Conservation (phyloP, 2,888 invertebrate species). For the Cephus nigrinus region DNA sequence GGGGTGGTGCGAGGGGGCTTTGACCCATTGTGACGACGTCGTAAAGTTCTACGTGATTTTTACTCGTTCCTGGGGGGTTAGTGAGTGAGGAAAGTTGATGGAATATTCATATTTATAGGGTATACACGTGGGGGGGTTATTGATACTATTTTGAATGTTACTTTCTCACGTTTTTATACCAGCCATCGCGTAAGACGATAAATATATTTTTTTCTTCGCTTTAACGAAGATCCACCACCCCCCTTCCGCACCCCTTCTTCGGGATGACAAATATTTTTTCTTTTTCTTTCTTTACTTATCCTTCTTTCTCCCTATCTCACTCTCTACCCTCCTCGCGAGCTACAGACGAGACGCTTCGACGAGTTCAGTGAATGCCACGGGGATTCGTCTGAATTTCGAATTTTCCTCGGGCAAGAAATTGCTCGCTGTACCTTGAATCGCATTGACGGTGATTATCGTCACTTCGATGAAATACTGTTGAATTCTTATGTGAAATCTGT, state of each 20-base stretch:
- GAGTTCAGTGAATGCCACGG: too few species aligned
- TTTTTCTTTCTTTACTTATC: not conserved
- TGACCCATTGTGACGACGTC: not conserved
- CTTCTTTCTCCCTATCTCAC: not conserved
- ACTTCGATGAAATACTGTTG: not conserved
- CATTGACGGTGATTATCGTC: not conserved
- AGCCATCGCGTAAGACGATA: not conserved
- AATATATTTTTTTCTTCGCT: not conserved
- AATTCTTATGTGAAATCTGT: not conserved
- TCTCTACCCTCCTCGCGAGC: conserved; percentile 14
- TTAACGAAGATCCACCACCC: not conserved
- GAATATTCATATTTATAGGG: not conserved
- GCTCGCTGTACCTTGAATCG: not conserved
- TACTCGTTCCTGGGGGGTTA: not conserved
- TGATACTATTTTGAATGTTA: not conserved
- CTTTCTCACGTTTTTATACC: not conserved
- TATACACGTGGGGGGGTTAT: not conserved
- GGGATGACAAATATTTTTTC: not conserved
- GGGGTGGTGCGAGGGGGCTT: not conserved
- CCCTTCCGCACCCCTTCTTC: not conserved
- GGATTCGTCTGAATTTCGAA: too few species aligned
- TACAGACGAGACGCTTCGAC: too few species aligned
- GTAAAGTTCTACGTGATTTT: not conserved
- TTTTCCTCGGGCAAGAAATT: too few species aligned
- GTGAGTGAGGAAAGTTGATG: not conserved